phyloP scores from a whole-genome alignment of 2,113 vertebrate species.

The Chiloscyllium plagiosum region DNA sequence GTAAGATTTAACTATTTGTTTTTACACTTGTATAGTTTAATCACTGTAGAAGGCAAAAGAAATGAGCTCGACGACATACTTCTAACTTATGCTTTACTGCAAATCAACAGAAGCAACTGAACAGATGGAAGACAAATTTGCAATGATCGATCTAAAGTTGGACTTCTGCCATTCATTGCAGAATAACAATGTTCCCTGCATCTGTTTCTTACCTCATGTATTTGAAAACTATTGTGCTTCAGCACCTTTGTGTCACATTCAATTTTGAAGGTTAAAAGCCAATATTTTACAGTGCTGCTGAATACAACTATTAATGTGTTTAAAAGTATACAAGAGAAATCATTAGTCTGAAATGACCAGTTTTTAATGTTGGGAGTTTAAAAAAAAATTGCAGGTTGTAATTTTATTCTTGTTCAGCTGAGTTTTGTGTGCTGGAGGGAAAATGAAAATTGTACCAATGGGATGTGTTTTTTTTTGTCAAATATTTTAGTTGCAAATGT shows the following conservation, averaged over 20 bases:
- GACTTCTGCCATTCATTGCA: constrained; percentile 15
- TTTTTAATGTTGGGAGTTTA: constrained; percentile 37
- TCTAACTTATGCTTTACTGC: neutral
- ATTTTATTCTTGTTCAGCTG: constrained; percentile 49
- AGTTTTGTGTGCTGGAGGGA: constrained; percentile 50
- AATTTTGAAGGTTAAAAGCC: constrained; percentile 43
- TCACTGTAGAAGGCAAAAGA: constrained; percentile 17
- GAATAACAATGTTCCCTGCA: constrained; percentile 26
- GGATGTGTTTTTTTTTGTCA: constrained; percentile 48
- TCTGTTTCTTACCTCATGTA: constrained; percentile 58
- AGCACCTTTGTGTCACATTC: constrained; percentile 48
- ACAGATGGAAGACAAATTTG: neutral
- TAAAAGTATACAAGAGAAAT: neutral
- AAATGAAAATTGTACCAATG: constrained; percentile 51
- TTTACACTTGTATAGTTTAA: neutral
- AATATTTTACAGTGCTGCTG: constrained; percentile 45
- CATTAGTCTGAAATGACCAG: neutral
- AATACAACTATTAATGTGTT: constrained; percentile 42
- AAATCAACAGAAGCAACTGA: neutral
- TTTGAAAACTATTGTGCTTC: constrained; percentile 52
- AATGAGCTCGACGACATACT: constrained; percentile 5
- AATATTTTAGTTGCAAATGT: constrained; percentile 44
- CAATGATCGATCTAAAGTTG: neutral
- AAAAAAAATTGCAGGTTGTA: constrained; percentile 45
- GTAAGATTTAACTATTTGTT: constrained; percentile 1